These are phyloP conservation scores for Zelostemma sp. DNA, from an alignment of 1,140 invertebrate genomes.

Conservation along the genomic window DNA sequence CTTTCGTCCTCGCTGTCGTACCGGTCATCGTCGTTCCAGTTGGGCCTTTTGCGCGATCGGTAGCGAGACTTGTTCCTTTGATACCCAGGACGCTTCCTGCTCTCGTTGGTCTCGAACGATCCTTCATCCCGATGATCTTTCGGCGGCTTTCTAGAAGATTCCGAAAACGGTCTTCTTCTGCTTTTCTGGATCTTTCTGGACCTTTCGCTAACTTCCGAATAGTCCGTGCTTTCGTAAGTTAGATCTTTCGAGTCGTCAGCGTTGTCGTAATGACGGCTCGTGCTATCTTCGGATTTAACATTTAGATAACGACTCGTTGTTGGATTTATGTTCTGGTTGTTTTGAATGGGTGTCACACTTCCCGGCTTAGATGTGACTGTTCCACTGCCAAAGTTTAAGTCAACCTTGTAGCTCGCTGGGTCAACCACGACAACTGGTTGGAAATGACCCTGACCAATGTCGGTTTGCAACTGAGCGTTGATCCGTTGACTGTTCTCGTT, in stretches of 20 bases:
- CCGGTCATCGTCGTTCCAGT: constrained; percentile 50
- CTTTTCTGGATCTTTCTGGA: constrained; percentile 54
- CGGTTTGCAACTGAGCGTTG: constrained; percentile 2
- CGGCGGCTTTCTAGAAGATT: constrained; percentile 47
- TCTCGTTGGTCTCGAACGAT: constrained; percentile 32
- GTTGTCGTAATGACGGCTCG: constrained; percentile 50
- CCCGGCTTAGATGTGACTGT: constrained; percentile 6
- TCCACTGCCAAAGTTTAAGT: constrained; percentile 33
- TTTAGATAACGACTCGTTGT: constrained; percentile 14
- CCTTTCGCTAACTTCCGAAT: constrained; percentile 56
- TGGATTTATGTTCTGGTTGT: not conserved
- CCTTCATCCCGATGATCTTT: constrained; percentile 61
- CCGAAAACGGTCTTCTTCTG: constrained; percentile 50
- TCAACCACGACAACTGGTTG: constrained; percentile 56
- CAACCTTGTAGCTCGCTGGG: constrained; percentile 46
- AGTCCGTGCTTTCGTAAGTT: constrained; percentile 57
- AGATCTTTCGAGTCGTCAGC: constrained; percentile 51
- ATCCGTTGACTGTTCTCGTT: constrained; percentile 10
- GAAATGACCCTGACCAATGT: constrained; percentile 24
- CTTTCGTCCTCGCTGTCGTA: constrained; percentile 42
- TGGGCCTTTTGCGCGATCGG: constrained; percentile 47
- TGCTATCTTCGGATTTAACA: constrained; percentile 21
- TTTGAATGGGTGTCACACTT: constrained; percentile 7
- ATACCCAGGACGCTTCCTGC: constrained; percentile 42
- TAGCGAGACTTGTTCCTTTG: constrained; percentile 47